These are phyloP conservation scores for Pholis gunnellus DNA, from an alignment of 2,113 vertebrate species.

Conservation along the genomic window DNA sequence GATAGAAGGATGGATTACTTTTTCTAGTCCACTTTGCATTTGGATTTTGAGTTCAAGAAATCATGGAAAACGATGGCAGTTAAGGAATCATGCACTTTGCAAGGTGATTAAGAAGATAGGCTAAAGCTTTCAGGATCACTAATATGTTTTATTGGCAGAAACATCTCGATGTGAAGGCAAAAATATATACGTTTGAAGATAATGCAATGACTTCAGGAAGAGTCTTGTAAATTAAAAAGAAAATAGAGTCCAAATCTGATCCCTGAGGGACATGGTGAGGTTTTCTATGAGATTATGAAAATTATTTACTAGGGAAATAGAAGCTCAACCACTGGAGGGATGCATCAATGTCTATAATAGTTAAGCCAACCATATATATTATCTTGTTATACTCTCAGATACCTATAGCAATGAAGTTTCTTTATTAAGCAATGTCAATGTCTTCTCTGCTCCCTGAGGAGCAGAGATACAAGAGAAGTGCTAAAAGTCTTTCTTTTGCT, in stretches of 20 bases:
- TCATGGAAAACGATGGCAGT: not conserved
- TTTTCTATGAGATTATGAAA: not conserved
- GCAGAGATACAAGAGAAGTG: not conserved
- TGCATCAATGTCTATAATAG: not conserved
- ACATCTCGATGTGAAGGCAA: not conserved
- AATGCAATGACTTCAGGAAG: too few relatives aligned
- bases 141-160: not conserved
- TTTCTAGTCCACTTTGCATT: not conserved
- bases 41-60: not conserved
- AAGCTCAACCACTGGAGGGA: not conserved
- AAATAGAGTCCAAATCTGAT: not conserved
- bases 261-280: not conserved
- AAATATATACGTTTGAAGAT: not conserved
- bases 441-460: not conserved
- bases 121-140: not conserved
- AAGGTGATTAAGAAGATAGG: not conserved
- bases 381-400: not conserved
- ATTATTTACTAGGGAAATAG: not conserved
- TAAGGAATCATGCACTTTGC: not conserved
- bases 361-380: constrained; percentile 9
- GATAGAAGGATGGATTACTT: not conserved
- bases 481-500: not conserved
- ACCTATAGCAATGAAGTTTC: constrained; percentile 5
- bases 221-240: not conserved
- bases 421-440: not conserved